phyloP scores from a whole-genome alignment of 2,797 vertebrate genomes.

The Pseudocheirus occidentalis region DNA sequence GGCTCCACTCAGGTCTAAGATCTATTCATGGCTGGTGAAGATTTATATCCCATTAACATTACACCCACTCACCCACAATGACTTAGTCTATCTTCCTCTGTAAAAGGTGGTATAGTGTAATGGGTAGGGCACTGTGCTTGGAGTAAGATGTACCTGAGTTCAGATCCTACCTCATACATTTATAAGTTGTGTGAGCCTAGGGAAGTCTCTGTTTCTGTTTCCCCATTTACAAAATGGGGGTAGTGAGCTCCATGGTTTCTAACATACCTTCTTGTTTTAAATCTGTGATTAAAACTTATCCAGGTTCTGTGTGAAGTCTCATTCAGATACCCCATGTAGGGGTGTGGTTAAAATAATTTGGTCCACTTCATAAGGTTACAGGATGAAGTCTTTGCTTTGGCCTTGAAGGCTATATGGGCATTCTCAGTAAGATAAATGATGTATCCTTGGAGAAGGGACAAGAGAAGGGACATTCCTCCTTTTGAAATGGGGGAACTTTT shows the following conservation, averaged over 20 bases:
- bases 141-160: too few relatives aligned
- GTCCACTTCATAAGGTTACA: background rate
- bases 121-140: too few relatives aligned
- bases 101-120: too few relatives aligned
- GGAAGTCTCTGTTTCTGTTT: background rate
- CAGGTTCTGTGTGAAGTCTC: background rate
- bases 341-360: background rate
- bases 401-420: background rate
- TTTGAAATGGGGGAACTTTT: background rate
- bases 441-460: background rate
- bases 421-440: background rate
- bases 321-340: background rate
- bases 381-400: background rate
- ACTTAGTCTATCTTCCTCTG: background rate
- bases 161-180: too few relatives aligned
- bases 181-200: background rate
- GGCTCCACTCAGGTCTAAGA: too few relatives aligned
- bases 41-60: too few relatives aligned
- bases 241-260: background rate
- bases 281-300: background rate
- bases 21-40: too few relatives aligned
- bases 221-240: background rate
- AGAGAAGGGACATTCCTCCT: background rate
- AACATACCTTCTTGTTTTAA: background rate
- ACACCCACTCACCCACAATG: background rate